Base-by-base conservation (phyloP, 2,797 vertebrate genomes). In the Acomys russatus region DNA sequence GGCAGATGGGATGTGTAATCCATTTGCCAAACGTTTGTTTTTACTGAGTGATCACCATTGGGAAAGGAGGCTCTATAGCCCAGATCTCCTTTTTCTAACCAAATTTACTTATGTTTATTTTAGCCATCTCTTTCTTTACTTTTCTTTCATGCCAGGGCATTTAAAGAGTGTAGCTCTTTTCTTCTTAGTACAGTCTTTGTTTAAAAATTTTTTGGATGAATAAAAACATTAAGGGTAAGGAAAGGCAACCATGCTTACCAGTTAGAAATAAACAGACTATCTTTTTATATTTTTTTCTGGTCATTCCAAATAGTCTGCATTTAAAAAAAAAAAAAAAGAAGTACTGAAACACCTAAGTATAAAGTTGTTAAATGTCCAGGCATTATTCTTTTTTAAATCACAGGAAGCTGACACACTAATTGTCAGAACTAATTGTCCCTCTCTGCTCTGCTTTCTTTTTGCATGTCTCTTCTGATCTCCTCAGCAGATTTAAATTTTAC, bases 1-100 rank as follows among this genome's bases (percentile, higher is more conserved):
- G 66, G 73, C 90, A 97, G 86, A 93, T 83, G 71, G 85, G 30
- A 74, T 88, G 85, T 90, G 49, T 56, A 92, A 94, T 90, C 64
- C 91, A 90, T 93, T 93, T 76, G 22, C 63, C 84, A 85, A 96
- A 96, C 38, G 44, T 92, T 95, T 68, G 30, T 87, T 91, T 96
- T 88, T 9, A 94, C 88, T 84, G 89, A 82, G 56, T 77, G 74
- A 38, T 76, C 83, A 93, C 44, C 76, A 92, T 9, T 68, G 49
- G 66, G 28, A 94, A 97, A 93, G 86, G 76, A 85, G 11, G 10
- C 28, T 4, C 63, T 63, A 59, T 70, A 77, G 76, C 12, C 25
- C 2, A 15, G n/a, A 63, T 91, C 78, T 78, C 38, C 63, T 92
- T 38, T 84, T 95, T 76, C 71, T 80, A 77, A 80, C 79, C n/a